phyloP scores from a whole-genome alignment of 1,140 invertebrate species.

The Calycopis cecrops region DNA sequence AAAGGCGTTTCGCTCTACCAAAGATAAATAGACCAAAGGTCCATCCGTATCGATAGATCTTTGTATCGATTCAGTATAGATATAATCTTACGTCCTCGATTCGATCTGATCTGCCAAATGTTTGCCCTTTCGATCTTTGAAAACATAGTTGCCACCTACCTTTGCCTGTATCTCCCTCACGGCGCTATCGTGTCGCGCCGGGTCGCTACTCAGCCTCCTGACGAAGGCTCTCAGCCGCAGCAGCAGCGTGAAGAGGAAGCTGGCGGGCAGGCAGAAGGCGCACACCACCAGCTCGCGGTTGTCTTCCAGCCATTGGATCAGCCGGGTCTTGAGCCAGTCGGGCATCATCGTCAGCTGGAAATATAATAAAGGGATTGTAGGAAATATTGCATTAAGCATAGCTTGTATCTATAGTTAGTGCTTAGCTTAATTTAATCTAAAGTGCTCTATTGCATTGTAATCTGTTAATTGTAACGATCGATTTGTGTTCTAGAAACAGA shows the following conservation, averaged over 20 bases:
- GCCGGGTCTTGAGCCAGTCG: slow-evolving; percentile 25
- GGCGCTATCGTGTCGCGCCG: slow-evolving; percentile 72
- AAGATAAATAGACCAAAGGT: too few relatives aligned
- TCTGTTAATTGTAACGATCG: too few relatives aligned
- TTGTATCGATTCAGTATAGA: too few relatives aligned
- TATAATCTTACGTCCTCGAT: too few relatives aligned
- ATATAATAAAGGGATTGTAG: background rate
- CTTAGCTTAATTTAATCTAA: too few relatives aligned
- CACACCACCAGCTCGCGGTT: slow-evolving; percentile 80
- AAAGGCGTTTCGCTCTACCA: too few relatives aligned
- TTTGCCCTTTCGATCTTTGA: too few relatives aligned
- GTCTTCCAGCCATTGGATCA: slow-evolving; percentile 77
- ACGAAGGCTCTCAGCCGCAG: slow-evolving; percentile 68
- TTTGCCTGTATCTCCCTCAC: slow-evolving; percentile 76
- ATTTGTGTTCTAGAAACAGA: too few relatives aligned
- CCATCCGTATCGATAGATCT: too few relatives aligned
- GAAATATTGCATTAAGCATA: background rate
- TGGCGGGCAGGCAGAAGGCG: slow-evolving; percentile 80
- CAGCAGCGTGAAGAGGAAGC: slow-evolving; percentile 78
- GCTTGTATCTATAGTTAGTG: background rate
- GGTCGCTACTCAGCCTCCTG: slow-evolving; percentile 61
- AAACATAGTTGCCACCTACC: slow-evolving; percentile 41
- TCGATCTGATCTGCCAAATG: too few relatives aligned
- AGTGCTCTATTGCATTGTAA: too few relatives aligned
- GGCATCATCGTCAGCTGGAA: slow-evolving; percentile 30